phyloP scores from a whole-genome alignment of 2,113 vertebrate species.

The Galeopterus variegatus region DNA sequence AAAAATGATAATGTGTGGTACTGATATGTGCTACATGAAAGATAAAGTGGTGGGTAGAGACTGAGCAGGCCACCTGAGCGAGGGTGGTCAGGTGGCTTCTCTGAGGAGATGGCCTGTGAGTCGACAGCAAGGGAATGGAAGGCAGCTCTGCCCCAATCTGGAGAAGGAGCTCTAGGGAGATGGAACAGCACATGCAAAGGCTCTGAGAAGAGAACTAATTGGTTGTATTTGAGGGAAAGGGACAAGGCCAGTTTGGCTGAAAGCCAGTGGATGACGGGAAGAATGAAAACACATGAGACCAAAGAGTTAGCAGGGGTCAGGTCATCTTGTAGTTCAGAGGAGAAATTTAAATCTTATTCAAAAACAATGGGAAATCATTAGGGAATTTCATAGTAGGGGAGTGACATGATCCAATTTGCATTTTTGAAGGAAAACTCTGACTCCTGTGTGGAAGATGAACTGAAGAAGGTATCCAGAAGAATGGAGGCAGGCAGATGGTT shows the following conservation, averaged over 20 bases:
- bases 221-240: not conserved
- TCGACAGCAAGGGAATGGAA: not conserved
- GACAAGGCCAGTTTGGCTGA: not conserved
- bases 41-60: not conserved
- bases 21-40: not conserved
- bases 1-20: not conserved
- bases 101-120: not conserved
- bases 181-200: not conserved
- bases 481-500: not conserved
- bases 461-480: not conserved
- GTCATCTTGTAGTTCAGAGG: not conserved
- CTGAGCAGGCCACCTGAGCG: not conserved
- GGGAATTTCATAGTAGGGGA: not conserved
- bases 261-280: not conserved
- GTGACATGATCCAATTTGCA: not conserved
- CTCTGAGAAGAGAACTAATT: not conserved
- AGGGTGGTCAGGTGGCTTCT: not conserved
- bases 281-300: not conserved
- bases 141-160: not conserved
- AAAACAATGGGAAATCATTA: not conserved
- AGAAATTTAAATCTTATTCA: not conserved
- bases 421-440: conserved; percentile 7
- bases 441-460: not conserved
- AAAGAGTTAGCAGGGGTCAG: not conserved
- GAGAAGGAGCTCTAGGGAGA: not conserved